These are phyloP conservation scores for Apotomis capreana DNA, from an alignment of 2,888 invertebrate species.

Conservation along the genomic window DNA sequence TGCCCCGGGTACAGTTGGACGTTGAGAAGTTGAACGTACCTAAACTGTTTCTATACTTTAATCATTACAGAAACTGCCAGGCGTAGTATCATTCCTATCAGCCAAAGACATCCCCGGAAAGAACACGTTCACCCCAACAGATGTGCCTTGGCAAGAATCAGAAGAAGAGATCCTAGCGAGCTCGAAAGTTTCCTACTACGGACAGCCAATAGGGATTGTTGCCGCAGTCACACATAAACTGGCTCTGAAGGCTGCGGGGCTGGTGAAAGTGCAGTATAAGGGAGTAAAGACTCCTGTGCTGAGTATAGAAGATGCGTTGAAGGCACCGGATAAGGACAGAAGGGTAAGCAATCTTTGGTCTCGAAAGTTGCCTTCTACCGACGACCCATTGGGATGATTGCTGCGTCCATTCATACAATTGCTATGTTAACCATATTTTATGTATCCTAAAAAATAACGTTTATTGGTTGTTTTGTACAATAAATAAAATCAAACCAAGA, in stretches of 20 bases:
- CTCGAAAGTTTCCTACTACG: conserved; percentile 83
- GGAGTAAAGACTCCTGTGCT: conserved; percentile 72
- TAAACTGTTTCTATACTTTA: not conserved
- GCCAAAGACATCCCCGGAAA: conserved; percentile 88
- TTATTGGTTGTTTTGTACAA: too few relatives aligned
- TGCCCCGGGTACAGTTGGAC: too few relatives aligned
- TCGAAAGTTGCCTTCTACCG: too few relatives aligned
- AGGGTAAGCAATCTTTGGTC: conserved; percentile 58
- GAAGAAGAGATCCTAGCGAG: conserved; percentile 82
- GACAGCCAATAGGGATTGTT: conserved; percentile 90
- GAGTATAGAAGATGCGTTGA: conserved; percentile 77
- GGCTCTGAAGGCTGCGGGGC: conserved; percentile 60
- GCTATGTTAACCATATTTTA: too few relatives aligned
- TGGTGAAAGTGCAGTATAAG: conserved; percentile 82
- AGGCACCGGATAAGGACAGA: conserved; percentile 67
- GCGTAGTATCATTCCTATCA: conserved; percentile 85
- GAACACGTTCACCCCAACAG: conserved; percentile 82
- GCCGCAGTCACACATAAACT: conserved; percentile 85
- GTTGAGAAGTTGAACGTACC: too few relatives aligned
- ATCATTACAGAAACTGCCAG: conserved; percentile 83
- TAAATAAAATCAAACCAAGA: too few relatives aligned
- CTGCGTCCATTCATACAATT: too few relatives aligned
- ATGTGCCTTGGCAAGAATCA: conserved; percentile 62
- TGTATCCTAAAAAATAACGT: too few relatives aligned
- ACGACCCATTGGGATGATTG: too few relatives aligned